A percentile compares a stretch with the other conserved stretches of the same genome.
phyloP scores from a whole-genome alignment of 2,888 invertebrate genomes.

The Atherix ibis region DNA sequence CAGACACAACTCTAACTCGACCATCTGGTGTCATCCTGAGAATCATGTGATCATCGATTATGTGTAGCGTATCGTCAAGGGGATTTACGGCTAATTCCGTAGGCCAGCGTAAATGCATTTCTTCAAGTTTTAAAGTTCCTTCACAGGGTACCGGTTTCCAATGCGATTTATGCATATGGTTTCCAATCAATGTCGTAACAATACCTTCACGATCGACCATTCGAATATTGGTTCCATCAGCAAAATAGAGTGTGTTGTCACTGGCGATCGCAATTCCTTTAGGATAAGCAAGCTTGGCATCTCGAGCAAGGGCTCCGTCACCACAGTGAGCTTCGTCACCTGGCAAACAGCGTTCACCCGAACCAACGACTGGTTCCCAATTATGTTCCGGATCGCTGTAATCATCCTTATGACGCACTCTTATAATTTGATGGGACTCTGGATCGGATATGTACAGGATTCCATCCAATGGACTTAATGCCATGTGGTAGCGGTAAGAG shows the following conservation, averaged over 20 bases:
- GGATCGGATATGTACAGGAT: conserved; percentile 91
- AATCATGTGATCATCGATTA: conserved; percentile 93
- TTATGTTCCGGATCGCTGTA: conserved; percentile 77
- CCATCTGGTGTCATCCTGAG: conserved; percentile 83
- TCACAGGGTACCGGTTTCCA: conserved; percentile 90
- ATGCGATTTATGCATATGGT: conserved; percentile 83
- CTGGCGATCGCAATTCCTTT: conserved; percentile 91
- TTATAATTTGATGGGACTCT: conserved; percentile 85
- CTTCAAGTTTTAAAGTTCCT: conserved; percentile 79
- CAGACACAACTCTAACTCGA: conserved; percentile 82
- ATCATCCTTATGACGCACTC: conserved; percentile 68
- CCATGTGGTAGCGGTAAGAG: conserved; percentile 93
- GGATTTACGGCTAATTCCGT: conserved; percentile 90
- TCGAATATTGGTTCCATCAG: conserved; percentile 87
- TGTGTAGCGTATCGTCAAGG: conserved; percentile 83
- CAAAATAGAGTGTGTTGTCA: conserved; percentile 85
- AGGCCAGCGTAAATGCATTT: conserved; percentile 90
- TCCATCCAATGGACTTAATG: conserved; percentile 85
- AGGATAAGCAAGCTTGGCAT: conserved; percentile 88
- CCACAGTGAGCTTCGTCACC: conserved; percentile 93
- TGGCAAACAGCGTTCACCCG: conserved; percentile 82
- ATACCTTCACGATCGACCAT: conserved; percentile 87
- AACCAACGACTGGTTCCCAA: conserved; percentile 90
- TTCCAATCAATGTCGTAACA: conserved; percentile 81
- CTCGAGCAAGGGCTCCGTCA: conserved; percentile 81